A percentile compares a stretch with the other conserved stretches of the same genome.
phyloP scores from a whole-genome alignment of 2,113 vertebrate species.

The Thunnus maccoyii region DNA sequence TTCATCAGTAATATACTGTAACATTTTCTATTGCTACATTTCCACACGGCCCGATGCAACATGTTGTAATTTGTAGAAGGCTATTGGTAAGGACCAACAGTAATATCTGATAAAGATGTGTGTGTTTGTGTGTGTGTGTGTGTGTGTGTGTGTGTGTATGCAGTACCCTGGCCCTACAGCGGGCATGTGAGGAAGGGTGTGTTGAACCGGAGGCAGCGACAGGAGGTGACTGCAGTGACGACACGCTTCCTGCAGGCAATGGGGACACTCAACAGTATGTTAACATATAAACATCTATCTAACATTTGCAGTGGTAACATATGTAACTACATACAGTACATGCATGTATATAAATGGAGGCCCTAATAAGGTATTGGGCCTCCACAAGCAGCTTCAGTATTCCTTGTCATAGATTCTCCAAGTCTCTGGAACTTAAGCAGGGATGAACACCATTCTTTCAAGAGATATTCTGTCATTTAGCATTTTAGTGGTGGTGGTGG shows the following conservation, averaged over 20 bases:
- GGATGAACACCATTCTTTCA: not conserved
- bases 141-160: constrained; percentile 44
- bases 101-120: constrained; percentile 38
- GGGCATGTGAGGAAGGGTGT: constrained; percentile 74
- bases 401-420: not conserved
- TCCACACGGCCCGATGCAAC: constrained; percentile 25
- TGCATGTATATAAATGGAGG: not conserved
- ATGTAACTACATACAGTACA: not conserved
- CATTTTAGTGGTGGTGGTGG: not conserved
- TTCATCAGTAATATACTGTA: constrained; percentile 18
- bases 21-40: constrained; percentile 15
- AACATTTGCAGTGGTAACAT: not conserved
- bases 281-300: constrained; percentile 1
- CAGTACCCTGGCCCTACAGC: constrained; percentile 61
- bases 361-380: too few species aligned
- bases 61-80: constrained; percentile 35
- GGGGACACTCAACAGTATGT: constrained; percentile 79
- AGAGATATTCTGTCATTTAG: not conserved
- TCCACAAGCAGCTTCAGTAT: not conserved
- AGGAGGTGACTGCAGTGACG: constrained; percentile 71
- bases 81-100: constrained; percentile 14
- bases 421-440: not conserved
- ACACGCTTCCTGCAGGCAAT: constrained; percentile 72
- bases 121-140: constrained; percentile 37
- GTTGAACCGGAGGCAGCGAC: constrained; percentile 76